A percentile compares a stretch with the other conserved stretches of the same genome.
These are phyloP conservation scores for Eupristina koningsbergeri DNA, from an alignment of 1,140 invertebrate genomes.

Conservation along the genomic window DNA sequence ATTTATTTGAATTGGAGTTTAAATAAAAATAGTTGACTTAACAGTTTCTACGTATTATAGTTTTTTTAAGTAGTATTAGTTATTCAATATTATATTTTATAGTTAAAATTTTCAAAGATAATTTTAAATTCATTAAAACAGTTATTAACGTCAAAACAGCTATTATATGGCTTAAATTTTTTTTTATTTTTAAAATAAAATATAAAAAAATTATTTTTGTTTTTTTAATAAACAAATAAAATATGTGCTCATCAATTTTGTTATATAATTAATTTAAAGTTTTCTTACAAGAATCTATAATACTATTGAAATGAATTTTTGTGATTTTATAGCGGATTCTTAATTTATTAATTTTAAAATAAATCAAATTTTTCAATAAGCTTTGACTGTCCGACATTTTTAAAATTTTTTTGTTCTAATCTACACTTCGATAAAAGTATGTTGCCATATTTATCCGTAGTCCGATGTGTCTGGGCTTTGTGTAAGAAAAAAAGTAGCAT, in stretches of 20 bases:
- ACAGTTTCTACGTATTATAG: too few species aligned
- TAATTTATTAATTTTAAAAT: background rate
- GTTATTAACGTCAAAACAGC: too few species aligned
- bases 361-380: background rate
- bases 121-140: background rate
- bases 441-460: constrained; percentile 49
- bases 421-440: constrained; percentile 46
- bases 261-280: background rate
- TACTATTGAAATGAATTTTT: background rate
- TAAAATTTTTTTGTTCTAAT: constrained; percentile 24
- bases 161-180: too few species aligned
- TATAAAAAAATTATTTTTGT: background rate
- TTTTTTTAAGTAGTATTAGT: too few species aligned
- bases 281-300: background rate
- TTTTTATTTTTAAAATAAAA: too few species aligned
- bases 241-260: background rate
- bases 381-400: constrained; percentile 25
- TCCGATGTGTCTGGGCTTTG: constrained; percentile 62
- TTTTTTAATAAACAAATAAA: background rate
- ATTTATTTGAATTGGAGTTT: too few species aligned
- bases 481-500: constrained; percentile 40
- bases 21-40: too few species aligned
- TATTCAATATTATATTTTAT: too few species aligned
- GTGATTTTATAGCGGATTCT: background rate
- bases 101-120: background rate